Conservation (phyloP, 2,113 vertebrate genomes). For the Calidris pygmaea region DNA sequence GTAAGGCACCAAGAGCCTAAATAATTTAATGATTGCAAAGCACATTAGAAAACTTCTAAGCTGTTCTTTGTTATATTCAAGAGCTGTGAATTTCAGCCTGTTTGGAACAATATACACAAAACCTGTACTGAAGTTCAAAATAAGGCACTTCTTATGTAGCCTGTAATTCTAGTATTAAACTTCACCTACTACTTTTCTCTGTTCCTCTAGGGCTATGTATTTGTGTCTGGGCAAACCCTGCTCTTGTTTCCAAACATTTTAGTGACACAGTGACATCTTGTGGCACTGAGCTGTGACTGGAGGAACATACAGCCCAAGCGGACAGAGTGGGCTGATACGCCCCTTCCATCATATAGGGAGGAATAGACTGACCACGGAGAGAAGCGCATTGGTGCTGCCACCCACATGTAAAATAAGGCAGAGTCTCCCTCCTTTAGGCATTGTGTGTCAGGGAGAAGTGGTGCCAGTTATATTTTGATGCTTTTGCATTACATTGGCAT, state of each 20-base stretch:
- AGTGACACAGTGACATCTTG: conserved; percentile 62
- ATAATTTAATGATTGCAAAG: background rate
- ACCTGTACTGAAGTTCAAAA: background rate
- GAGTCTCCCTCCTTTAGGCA: background rate
- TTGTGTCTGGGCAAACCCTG: background rate
- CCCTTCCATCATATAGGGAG: background rate
- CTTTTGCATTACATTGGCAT: background rate
- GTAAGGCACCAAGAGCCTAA: background rate
- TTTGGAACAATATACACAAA: background rate
- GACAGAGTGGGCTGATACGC: background rate
- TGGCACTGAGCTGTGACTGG: conserved; percentile 3
- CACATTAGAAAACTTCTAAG: background rate
- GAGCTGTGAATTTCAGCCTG: background rate
- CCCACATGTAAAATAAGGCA: background rate
- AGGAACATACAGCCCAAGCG: background rate
- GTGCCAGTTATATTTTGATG: background rate
- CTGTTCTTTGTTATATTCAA: background rate
- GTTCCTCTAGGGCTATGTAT: background rate
- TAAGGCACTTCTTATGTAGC: background rate
- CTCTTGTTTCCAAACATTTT: background rate
- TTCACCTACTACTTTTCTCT: background rate
- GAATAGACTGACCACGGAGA: background rate
- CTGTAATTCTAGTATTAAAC: background rate
- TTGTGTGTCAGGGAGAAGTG: background rate
- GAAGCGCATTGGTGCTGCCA: background rate